These are phyloP conservation scores for Euglossa dilemma DNA, from an alignment of 1,140 invertebrate genomes.

Conservation along the genomic window DNA sequence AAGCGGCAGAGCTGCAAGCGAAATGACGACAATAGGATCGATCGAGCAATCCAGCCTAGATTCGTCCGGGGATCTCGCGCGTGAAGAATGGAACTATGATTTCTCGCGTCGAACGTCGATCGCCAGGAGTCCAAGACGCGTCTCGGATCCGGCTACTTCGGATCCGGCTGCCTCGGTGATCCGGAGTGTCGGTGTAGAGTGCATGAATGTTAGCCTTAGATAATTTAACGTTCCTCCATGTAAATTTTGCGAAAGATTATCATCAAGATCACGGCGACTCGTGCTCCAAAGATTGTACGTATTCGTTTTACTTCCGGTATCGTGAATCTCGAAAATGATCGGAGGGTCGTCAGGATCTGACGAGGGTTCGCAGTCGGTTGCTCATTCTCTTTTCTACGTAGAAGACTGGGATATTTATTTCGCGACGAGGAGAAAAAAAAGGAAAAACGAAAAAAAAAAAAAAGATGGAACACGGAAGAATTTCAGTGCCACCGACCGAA, in stretches of 20 bases:
- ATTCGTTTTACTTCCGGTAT: neutral
- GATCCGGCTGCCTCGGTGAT: no score
- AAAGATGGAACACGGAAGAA: no score
- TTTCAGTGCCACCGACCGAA: conserved; percentile 24
- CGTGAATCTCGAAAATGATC: neutral
- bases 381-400: conserved; percentile 20
- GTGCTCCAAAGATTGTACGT: conserved; percentile 28
- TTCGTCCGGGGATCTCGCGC: neutral
- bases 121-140: neutral
- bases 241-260: conserved; percentile 25
- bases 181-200: neutral
- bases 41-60: neutral
- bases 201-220: neutral
- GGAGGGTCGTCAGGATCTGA: neutral
- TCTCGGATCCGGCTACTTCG: no score
- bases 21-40: conserved; percentile 73
- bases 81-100: neutral
- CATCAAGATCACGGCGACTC: neutral
- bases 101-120: neutral
- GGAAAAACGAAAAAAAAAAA: conserved; percentile 7
- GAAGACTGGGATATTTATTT: conserved; percentile 58
- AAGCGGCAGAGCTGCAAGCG: conserved; percentile 80
- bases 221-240: conserved; percentile 22
- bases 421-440: neutral
- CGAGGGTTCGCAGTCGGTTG: neutral